Base-by-base conservation (phyloP, 1,140 invertebrate species). In the Portunus trituberculatus region DNA sequence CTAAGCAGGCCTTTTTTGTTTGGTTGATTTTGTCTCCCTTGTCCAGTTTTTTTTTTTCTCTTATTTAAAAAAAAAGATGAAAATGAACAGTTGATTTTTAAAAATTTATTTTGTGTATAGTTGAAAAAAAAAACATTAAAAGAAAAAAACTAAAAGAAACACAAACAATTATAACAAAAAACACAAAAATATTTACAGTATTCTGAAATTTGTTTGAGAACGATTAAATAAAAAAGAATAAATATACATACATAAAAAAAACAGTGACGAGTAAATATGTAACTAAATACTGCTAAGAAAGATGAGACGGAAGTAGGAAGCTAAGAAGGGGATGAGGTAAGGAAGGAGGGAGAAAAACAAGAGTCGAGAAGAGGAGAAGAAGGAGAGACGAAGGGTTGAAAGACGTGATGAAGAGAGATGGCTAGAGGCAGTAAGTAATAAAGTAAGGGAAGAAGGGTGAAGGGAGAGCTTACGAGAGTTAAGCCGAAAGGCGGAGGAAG, bases 361-460 rank as follows among this genome's bases (percentile, higher is more conserved):
- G 67, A 76, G n/a, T 12, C 12, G n/a, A n/a, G 67, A n/a, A 8
- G 25, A n/a, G 25, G 25, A 10, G 20, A 25, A 76, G 25, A n/a
- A n/a, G 25, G 67, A 76, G 67, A n/a, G 67, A 76, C 67, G 67
- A n/a, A n/a, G 67, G 67, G 67, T 20, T 7, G 67, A 76, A 76
- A 76, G 67, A 76, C 25, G 67, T 76, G 67, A 76, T 76, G 67
- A 76, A 76, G 67, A 76, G 67, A 76, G 67, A 76, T 76, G 67
- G 67, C 20, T 76, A 25, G 67, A 76, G 67, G 67, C 67, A 76
- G 20, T 76, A 25, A n/a, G 25, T 76, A 76, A 76, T 76, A 76
- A 76, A 76, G 67, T 76, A 76, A 76, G 67, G 67, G 52, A 76
- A 76, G 25, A n/a, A 76, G 25, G n/a, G 67, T 76, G n/a, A n/a